Percentiles rank a stretch among this genome's conserved stretches.
Conservation (phyloP, 2,888 invertebrate species). For the Dasysyrphus tricinctus region DNA sequence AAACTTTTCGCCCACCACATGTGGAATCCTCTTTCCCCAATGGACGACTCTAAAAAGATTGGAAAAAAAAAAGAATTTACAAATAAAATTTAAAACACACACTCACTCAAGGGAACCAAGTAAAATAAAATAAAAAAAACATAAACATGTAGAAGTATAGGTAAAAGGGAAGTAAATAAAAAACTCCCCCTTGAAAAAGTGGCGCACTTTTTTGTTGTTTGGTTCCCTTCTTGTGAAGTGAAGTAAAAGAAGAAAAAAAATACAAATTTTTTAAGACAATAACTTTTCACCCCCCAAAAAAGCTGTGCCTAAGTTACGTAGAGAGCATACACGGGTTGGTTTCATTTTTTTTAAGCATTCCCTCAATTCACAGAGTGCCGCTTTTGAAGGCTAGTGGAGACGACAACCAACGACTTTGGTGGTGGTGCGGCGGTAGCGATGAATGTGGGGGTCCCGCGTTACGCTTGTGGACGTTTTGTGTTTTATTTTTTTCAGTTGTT, state of each 20-base stretch:
- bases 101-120: conserved; percentile 38
- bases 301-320: conserved; percentile 40
- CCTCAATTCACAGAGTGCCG: conserved; percentile 61
- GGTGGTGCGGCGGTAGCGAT: conserved; percentile 25
- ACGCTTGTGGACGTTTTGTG: conserved; percentile 60
- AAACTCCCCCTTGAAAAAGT: conserved; percentile 74
- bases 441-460: conserved; percentile 73
- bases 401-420: conserved; percentile 34
- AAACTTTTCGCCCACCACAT: conserved; percentile 44
- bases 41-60: conserved; percentile 47
- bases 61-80: conserved; percentile 35
- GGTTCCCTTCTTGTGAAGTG: conserved; percentile 19
- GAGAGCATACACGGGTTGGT: conserved; percentile 52
- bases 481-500: conserved; percentile 38
- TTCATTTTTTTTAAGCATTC: conserved; percentile 49
- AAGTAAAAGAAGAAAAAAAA: conserved; percentile 32
- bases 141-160: conserved; percentile 56
- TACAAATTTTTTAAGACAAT: conserved; percentile 70
- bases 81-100: conserved; percentile 69
- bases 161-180: conserved; percentile 75
- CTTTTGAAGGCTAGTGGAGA: conserved; percentile 70
- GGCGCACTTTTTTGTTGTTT: conserved; percentile 52
- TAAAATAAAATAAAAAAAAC: conserved; percentile 29
- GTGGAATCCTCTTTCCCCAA: conserved; percentile 39
- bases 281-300: conserved; percentile 73